phyloP scores from a whole-genome alignment of 1,140 invertebrate species.

The Globodera rostochiensis region DNA sequence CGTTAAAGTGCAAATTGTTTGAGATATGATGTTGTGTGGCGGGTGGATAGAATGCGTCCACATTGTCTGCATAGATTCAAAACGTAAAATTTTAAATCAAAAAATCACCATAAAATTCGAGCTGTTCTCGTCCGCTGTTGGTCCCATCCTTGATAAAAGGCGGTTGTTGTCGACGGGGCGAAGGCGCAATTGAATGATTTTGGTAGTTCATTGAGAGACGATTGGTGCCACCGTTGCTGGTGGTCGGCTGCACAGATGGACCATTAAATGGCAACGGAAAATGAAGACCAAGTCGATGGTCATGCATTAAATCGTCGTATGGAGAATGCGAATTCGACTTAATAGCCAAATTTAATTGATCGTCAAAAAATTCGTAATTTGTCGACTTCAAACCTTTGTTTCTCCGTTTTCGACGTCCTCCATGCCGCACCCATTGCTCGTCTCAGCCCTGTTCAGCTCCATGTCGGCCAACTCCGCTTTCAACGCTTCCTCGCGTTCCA shows the following conservation, averaged over 20 bases:
- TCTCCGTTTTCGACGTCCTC: background rate
- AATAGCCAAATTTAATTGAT: slow-evolving; percentile 13
- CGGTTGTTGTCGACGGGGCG: background rate
- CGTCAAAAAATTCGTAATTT: background rate
- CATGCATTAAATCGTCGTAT: slow-evolving; percentile 24
- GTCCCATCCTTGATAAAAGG: background rate
- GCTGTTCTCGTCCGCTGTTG: background rate
- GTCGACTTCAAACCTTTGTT: background rate
- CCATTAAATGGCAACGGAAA: background rate
- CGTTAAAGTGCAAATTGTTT: background rate
- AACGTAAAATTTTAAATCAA: background rate
- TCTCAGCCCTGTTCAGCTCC: slow-evolving; percentile 15
- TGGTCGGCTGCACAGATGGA: background rate
- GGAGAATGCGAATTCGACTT: slow-evolving; percentile 28
- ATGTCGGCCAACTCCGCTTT: slow-evolving; percentile 14
- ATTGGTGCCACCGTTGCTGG: slow-evolving; percentile 15
- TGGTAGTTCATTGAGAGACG: background rate
- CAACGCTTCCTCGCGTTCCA: slow-evolving; percentile 54
- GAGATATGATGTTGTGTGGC: background rate
- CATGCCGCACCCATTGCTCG: slow-evolving; percentile 14
- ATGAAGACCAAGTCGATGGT: background rate
- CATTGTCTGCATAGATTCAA: background rate
- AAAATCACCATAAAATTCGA: background rate
- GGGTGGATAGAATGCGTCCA: background rate
- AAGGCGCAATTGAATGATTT: slow-evolving; percentile 8